A percentile compares a stretch with the other conserved stretches of the same genome.
phyloP scores from a whole-genome alignment of 2,888 invertebrate species.

The Heliconius cydno region DNA sequence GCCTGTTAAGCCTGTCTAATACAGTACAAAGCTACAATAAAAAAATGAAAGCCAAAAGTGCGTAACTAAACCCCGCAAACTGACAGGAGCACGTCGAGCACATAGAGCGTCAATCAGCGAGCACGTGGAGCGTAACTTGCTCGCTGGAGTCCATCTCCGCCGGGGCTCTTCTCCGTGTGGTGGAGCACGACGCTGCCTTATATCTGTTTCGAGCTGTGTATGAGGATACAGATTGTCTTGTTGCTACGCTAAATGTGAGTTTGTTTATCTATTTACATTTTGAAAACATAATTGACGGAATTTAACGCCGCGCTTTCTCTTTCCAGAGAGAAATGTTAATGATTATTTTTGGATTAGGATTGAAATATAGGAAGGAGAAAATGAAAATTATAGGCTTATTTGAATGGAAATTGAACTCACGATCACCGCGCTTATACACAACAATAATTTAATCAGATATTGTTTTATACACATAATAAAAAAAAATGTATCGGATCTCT shows the following conservation, averaged over 20 bases:
- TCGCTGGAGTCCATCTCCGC: slow-evolving; percentile 46
- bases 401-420: neutral
- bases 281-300: too few relatives aligned
- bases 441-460: too few relatives aligned
- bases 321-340: neutral
- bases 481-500: too few relatives aligned
- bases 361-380: neutral
- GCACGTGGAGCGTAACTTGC: slow-evolving; percentile 54
- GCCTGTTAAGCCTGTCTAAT: too few relatives aligned
- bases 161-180: slow-evolving; percentile 38
- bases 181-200: slow-evolving; percentile 51
- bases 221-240: slow-evolving; percentile 53
- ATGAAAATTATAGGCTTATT: neutral
- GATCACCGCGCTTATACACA: neutral
- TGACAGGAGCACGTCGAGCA: slow-evolving; percentile 56
- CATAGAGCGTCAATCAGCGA: slow-evolving; percentile 27
- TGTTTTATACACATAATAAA: too few relatives aligned
- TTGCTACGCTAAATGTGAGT: slow-evolving; percentile 58
- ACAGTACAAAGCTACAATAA: too few relatives aligned
- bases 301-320: neutral
- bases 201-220: slow-evolving; percentile 60
- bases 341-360: neutral
- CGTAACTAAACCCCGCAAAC: neutral
- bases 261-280: too few relatives aligned
- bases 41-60: neutral